These are phyloP conservation scores for Meloidogyne floridensis DNA, from an alignment of 1,140 invertebrate genomes.

Conservation along the genomic window DNA sequence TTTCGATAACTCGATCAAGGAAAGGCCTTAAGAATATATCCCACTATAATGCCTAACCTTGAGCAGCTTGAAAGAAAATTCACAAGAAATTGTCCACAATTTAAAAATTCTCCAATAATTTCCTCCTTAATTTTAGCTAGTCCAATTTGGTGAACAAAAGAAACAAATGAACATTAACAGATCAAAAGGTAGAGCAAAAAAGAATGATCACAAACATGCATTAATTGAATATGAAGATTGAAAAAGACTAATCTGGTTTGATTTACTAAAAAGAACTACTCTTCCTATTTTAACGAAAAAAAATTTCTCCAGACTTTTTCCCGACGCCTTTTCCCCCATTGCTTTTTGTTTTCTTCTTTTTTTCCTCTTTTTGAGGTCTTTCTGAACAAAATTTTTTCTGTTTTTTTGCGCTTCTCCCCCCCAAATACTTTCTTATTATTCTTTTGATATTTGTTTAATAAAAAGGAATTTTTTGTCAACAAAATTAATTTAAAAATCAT, in stretches of 20 bases:
- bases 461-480: neutral
- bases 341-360: too few species aligned
- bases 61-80: neutral
- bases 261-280: too few species aligned
- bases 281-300: too few species aligned
- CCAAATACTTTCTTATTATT: neutral
- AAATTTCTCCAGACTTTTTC: too few species aligned
- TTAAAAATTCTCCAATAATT: neutral
- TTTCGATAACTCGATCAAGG: too few species aligned
- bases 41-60: too few species aligned
- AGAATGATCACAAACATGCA: constrained; percentile 27
- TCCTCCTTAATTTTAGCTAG: neutral
- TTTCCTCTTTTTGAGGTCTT: neutral
- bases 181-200: constrained; percentile 17
- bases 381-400: neutral
- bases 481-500: neutral
- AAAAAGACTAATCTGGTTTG: neutral
- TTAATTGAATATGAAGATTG: neutral
- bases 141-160: constrained; percentile 25
- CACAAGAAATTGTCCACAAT: neutral
- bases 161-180: constrained; percentile 25
- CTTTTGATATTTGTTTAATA: neutral
- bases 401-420: neutral
- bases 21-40: too few species aligned
- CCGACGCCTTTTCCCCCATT: too few species aligned